Percentiles rank a stretch among this genome's conserved stretches.
Evolutionary conservation across 2,113 vertebrate species (phyloP).

Genomic region (Grammomys dolichurus): DNA sequence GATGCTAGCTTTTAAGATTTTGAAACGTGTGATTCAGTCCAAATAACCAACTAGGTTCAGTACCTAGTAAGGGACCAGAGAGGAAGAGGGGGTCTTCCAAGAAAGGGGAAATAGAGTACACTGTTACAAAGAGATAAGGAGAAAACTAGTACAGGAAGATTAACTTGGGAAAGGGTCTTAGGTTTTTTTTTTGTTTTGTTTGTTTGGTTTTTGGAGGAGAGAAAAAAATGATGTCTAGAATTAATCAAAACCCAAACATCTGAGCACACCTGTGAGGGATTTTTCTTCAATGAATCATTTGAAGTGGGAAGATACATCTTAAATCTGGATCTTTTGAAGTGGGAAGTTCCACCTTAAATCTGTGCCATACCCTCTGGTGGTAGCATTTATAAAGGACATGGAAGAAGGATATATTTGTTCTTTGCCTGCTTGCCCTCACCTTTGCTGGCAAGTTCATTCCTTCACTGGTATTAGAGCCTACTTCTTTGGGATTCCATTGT

Average conservation of each 20-base stretch:
- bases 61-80: background rate
- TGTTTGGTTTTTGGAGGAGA: too few relatives aligned
- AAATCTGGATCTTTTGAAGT: too few relatives aligned
- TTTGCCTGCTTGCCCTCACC: too few relatives aligned
- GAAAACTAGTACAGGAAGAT: background rate
- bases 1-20: background rate
- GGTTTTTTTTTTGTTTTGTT: too few relatives aligned
- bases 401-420: too few relatives aligned
- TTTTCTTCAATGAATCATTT: background rate
- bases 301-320: too few relatives aligned
- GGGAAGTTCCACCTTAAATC: too few relatives aligned
- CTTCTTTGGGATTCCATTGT: too few relatives aligned
- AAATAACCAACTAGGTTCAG: background rate
- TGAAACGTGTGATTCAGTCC: background rate
- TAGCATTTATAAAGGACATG: too few relatives aligned
- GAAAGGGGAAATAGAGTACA: background rate
- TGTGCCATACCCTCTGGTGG: too few relatives aligned
- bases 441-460: too few relatives aligned
- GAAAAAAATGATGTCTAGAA: background rate
- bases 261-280: background rate
- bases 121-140: background rate
- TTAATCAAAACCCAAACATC: background rate
- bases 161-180: background rate
- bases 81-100: background rate
- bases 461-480: too few relatives aligned